Conservation (phyloP, 2,113 vertebrate genomes). For the Leuciscus idus region DNA sequence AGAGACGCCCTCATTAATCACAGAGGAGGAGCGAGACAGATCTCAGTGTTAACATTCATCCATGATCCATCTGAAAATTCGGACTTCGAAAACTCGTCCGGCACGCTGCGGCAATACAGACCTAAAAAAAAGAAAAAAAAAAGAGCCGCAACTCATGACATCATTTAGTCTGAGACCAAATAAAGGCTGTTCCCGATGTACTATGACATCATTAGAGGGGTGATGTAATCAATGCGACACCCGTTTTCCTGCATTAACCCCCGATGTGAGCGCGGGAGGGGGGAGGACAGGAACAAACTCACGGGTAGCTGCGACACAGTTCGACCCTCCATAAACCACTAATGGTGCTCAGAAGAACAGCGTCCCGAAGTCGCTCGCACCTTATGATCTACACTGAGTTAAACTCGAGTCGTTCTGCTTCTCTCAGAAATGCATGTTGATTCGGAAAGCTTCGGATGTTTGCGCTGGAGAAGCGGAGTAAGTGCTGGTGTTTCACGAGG, state of each 20-base stretch:
- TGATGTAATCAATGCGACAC: constrained; percentile 48
- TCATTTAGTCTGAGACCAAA: constrained; percentile 31
- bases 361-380: neutral
- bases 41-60: neutral
- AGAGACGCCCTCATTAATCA: constrained; percentile 51
- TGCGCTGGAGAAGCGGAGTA: too few species aligned
- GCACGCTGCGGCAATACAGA: neutral
- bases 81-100: neutral
- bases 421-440: too few species aligned
- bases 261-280: neutral
- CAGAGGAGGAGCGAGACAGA: neutral
- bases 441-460: too few species aligned
- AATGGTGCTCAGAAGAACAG: too few species aligned
- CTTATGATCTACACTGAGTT: neutral
- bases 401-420: too few species aligned
- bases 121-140: neutral
- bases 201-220: constrained; percentile 34
- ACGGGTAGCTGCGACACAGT: neutral
- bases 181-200: constrained; percentile 19
- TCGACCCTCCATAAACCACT: neutral
- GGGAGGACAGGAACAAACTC: neutral
- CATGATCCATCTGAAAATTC: neutral
- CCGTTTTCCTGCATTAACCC: constrained; percentile 35
- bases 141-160: constrained; percentile 4
- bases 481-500: neutral